Evolutionary conservation across 2,113 vertebrate species (phyloP), one percentile per base, ranked within the genome.

Genomic region (Eolophus roseicapilla): DNA sequence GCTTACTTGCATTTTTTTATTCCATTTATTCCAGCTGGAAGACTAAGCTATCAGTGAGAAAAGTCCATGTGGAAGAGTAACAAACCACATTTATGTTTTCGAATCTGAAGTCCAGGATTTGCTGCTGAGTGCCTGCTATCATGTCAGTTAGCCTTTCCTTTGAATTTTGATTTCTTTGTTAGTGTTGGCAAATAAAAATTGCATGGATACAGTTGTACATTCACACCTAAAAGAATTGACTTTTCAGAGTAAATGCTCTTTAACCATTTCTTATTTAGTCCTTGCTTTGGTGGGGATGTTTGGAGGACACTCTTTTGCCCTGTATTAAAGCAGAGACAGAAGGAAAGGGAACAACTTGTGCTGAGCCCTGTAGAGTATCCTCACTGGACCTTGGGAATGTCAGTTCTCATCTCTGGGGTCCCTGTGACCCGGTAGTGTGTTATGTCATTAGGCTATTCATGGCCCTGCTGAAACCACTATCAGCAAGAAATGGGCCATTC

Each of bases 381-480:
- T 74, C 19, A 8, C 9, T 74, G 84, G 27, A 28, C 35, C 44
- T 16, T 65, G 43, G 29, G 70, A 43, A 29, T 68, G 73, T 41
- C 62, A 35, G 9, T 60, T 95, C 31, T 29, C 35, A 35, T 43
- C 69, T 39, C 33, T 47, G 55, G 44, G 15, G 29, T 77, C 57
- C 21, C 25, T 27, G 24, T 67, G 65, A 29, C 35, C 11, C 0
- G 1, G 39, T 27, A 60, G 49, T 2, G 1, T 74, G 24, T 67
- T 31, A 7, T 9, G 21, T 31, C 47, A 23, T 25, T n/a, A 60
- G 52, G 47, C 47, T 1, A 0, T 59, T 10, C 0, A 0, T 59
- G 47, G 12, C 43, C 11, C 31, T 44, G 35, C 41, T 49, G 71
- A 69, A 86, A n/a, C 47, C 6, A 1, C 33, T 33, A 4, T 37